A percentile compares a stretch with the other conserved stretches of the same genome.
These are phyloP conservation scores for Vicugna pacos DNA, from an alignment of 2,113 vertebrate genomes.

Conservation along the genomic window DNA sequence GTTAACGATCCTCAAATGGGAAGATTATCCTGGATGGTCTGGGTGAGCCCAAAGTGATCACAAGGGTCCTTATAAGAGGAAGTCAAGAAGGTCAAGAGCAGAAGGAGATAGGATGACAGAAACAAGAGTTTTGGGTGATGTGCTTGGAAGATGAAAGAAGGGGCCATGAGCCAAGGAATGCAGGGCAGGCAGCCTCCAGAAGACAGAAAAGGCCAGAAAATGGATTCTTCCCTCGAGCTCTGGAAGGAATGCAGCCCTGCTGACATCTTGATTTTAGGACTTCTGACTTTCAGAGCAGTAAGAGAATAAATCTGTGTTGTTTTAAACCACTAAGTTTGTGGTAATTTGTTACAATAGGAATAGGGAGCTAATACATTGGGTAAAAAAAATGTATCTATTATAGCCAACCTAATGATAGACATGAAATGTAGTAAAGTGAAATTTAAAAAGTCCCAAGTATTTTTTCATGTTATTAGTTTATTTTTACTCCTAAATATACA, in stretches of 20 bases:
- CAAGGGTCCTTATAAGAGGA: not conserved
- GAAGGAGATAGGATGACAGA: not conserved
- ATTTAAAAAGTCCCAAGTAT: not conserved
- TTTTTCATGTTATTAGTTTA: not conserved
- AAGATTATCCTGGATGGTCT: not conserved
- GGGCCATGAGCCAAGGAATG: not conserved
- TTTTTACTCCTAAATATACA: not conserved
- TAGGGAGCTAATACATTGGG: not conserved
- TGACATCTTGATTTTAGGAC: not conserved
- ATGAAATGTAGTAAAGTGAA: slow-evolving; percentile 22
- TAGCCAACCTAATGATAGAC: not conserved
- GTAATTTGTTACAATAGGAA: not conserved
- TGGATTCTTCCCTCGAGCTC: not conserved
- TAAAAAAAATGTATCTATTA: not conserved
- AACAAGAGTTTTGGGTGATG: not conserved
- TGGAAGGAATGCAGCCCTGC: not conserved
- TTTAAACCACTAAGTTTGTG: not conserved
- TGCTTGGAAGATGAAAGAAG: not conserved
- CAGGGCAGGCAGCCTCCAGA: not conserved
- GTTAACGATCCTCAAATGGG: not conserved
- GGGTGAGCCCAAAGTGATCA: not conserved
- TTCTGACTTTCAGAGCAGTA: not conserved
- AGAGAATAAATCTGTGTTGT: not conserved
- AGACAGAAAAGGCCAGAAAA: not conserved
- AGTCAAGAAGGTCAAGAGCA: not conserved